Conservation (phyloP, 2,797 vertebrate species). For the Myotis planiceps region DNA sequence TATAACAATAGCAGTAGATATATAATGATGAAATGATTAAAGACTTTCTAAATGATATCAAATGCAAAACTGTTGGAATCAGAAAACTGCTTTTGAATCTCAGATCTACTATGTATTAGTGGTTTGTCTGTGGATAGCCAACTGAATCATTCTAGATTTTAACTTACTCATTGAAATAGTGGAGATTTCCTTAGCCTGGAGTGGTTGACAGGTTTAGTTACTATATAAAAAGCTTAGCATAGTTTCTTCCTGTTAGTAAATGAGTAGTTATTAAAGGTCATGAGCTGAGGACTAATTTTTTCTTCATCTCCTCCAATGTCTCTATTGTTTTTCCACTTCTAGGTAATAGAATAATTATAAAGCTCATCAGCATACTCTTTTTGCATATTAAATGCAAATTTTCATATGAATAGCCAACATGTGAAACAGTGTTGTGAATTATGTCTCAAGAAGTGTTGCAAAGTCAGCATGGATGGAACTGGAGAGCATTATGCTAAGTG, state of each 20-base stretch:
- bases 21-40: neutral
- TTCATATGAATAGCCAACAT: neutral
- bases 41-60: neutral
- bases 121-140: neutral
- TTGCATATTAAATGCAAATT: neutral
- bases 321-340: neutral
- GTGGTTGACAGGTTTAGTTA: neutral
- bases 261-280: neutral
- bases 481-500: no score
- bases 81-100: neutral
- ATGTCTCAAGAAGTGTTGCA: no score
- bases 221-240: neutral
- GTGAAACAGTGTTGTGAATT: neutral
- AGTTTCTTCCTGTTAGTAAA: neutral
- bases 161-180: neutral
- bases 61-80: neutral
- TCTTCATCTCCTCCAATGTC: neutral
- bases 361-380: neutral
- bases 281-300: neutral
- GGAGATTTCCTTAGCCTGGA: no score
- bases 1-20: no score
- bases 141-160: neutral
- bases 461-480: no score
- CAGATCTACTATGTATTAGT: neutral
- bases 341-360: neutral